These are phyloP conservation scores for Microctonus aethiopoides DNA, from an alignment of 2,888 invertebrate genomes.

Conservation along the genomic window DNA sequence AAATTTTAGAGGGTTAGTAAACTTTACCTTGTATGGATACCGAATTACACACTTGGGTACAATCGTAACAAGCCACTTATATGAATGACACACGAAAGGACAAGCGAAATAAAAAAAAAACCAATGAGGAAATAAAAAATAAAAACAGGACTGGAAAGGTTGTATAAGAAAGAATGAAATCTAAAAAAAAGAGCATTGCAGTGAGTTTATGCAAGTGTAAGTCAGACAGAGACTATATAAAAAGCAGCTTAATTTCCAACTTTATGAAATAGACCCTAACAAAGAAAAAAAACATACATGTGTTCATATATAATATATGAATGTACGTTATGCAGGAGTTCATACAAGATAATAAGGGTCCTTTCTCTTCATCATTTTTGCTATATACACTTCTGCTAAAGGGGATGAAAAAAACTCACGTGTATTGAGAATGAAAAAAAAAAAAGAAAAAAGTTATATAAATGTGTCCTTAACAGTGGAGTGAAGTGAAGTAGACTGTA, in stretches of 20 bases:
- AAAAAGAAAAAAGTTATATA: too few species aligned
- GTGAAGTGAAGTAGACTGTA: neutral
- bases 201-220: neutral
- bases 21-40: neutral
- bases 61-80: neutral
- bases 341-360: too few species aligned
- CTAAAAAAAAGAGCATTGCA: neutral
- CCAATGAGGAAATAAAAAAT: neutral
- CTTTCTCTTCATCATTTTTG: too few species aligned
- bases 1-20: neutral
- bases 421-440: too few species aligned
- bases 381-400: too few species aligned
- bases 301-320: too few species aligned
- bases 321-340: too few species aligned
- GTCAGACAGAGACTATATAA: neutral
- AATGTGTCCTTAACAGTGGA: too few species aligned
- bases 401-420: too few species aligned
- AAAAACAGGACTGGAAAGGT: neutral
- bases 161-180: neutral
- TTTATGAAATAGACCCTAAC: too few species aligned
- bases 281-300: too few species aligned
- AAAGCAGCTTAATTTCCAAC: neutral
- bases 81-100: neutral
- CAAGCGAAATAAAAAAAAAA: neutral
- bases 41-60: neutral